phyloP scores from a whole-genome alignment of 2,797 vertebrate genomes.

The Chaetodon trifasciatus region DNA sequence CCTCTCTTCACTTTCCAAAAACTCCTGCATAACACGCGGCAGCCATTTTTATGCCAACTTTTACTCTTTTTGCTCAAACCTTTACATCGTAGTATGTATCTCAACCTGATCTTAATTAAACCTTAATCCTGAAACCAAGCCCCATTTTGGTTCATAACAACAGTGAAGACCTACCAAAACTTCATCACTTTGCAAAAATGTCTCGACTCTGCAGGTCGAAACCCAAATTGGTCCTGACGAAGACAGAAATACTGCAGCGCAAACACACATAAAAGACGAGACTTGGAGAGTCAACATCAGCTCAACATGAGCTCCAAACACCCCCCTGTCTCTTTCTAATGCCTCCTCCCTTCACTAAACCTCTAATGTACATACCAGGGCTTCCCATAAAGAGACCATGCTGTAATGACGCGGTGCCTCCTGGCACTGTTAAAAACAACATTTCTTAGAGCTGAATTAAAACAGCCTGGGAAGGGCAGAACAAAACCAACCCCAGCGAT shows the following conservation, averaged over 20 bases:
- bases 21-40: background rate
- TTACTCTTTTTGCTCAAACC: background rate
- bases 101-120: background rate
- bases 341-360: conserved; percentile 21
- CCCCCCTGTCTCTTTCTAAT: background rate
- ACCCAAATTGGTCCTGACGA: background rate
- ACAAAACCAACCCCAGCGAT: background rate
- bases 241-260: background rate
- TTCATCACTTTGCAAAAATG: background rate
- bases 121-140: background rate
- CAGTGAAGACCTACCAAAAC: background rate
- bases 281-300: background rate
- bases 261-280: background rate
- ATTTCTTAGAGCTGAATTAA: conserved; percentile 43
- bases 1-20: background rate
- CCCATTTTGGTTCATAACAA: background rate
- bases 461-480: conserved; percentile 28
- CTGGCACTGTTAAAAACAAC: conserved; percentile 51
- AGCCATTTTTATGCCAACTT: background rate
- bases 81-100: background rate
- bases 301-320: conserved; percentile 1
- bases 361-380: conserved; percentile 57
- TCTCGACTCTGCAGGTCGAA: background rate
- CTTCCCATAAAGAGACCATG: conserved; percentile 51
- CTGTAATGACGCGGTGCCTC: conserved; percentile 46